These are phyloP conservation scores for Asobara japonica DNA, from an alignment of 1,140 invertebrate genomes.

Conservation along the genomic window DNA sequence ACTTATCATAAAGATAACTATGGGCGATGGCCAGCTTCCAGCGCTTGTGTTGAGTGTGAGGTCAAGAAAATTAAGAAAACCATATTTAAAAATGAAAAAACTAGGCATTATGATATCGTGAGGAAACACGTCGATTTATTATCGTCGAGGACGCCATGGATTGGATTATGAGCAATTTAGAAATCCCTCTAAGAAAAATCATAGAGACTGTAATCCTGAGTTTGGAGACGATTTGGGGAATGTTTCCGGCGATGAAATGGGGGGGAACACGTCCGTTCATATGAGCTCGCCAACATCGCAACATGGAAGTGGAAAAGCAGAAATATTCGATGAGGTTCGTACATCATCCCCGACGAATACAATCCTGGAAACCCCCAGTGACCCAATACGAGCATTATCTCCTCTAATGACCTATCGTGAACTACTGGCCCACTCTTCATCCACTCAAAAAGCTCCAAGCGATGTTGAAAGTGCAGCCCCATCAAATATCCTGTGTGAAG, in stretches of 20 bases:
- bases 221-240: not conserved
- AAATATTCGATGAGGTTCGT: not conserved
- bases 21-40: constrained; percentile 28
- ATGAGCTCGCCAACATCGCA: not conserved
- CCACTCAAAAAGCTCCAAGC: not conserved
- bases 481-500: not conserved
- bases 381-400: not conserved
- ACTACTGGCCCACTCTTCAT: not conserved
- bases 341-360: not conserved
- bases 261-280: too few relatives aligned
- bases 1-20: constrained; percentile 22
- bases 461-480: not conserved
- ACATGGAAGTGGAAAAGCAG: not conserved
- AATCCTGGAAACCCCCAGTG: too few relatives aligned
- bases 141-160: constrained; percentile 23
- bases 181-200: too few relatives aligned
- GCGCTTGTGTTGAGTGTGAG: constrained; percentile 33
- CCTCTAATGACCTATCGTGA: not conserved
- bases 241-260: too few relatives aligned
- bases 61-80: constrained; percentile 28
- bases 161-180: too few relatives aligned
- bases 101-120: constrained; percentile 2
- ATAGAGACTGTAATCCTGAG: not conserved
- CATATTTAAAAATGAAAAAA: not conserved
- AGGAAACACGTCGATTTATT: constrained; percentile 16